Evolutionary conservation across 1,140 invertebrate genomes (phyloP).

Genomic region (Pristionchus pacificus): DNA sequence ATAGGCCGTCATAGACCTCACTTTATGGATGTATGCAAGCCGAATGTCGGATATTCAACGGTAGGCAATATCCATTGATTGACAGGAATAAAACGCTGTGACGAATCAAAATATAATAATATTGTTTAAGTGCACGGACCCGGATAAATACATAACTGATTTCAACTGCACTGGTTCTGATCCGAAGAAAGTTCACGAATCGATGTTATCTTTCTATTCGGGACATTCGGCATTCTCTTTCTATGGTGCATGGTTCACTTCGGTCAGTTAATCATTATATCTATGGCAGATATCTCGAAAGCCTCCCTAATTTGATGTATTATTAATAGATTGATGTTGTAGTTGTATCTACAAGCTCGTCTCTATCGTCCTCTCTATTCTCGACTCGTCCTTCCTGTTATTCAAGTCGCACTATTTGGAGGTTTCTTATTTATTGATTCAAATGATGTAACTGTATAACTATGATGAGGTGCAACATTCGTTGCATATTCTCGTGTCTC

Average conservation of each 20-base stretch:
- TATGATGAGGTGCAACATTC: slow-evolving; percentile 67
- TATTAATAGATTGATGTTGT: slow-evolving; percentile 35
- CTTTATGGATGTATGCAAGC: slow-evolving; percentile 71
- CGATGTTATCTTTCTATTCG: slow-evolving; percentile 53
- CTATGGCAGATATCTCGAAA: neutral
- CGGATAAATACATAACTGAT: slow-evolving; percentile 57
- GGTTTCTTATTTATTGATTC: slow-evolving; percentile 13
- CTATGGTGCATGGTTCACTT: slow-evolving; percentile 53
- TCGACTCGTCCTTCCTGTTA: slow-evolving; percentile 47
- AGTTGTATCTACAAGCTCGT: slow-evolving; percentile 56
- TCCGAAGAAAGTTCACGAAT: slow-evolving; percentile 45
- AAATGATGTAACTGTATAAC: neutral
- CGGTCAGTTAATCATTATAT: slow-evolving; percentile 33
- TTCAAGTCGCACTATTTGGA: slow-evolving; percentile 53
- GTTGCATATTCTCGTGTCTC: slow-evolving; percentile 76
- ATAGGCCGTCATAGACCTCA: slow-evolving; percentile 85
- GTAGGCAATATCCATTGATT: slow-evolving; percentile 29
- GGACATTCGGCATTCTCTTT: slow-evolving; percentile 55
- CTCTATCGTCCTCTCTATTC: slow-evolving; percentile 48
- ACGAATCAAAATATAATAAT: neutral
- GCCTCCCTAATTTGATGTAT: neutral
- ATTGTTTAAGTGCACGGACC: slow-evolving; percentile 13
- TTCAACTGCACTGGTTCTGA: slow-evolving; percentile 58
- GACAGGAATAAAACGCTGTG: neutral
- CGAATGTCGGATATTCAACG: slow-evolving; percentile 49